Evolutionary conservation across 2,888 invertebrate species (phyloP), one percentile per base, ranked within the genome.

Genomic region (Ophioninae sp.): DNA sequence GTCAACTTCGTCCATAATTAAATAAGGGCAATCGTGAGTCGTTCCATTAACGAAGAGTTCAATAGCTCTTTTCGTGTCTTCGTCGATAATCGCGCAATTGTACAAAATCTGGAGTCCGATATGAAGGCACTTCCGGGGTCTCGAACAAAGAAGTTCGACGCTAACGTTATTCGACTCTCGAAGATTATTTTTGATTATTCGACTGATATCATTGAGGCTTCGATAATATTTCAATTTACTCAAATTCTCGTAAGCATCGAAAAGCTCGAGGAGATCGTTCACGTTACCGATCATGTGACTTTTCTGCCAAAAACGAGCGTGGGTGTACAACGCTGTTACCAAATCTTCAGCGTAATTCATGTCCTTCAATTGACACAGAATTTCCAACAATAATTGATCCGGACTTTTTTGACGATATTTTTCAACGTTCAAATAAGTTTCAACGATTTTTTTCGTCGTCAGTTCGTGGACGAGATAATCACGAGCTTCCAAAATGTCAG

Each of bases 291-390:
- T 80, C 85, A 86, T 87, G 20, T 63, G 82, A 51, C 82, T 87
- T 17, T 79, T 82, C 65, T 81, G 89, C 88, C 89, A 89, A 61
- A 86, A 89, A 59, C 73, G 83, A 3, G 88, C 88, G 58, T 88
- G 86, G 23, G 76, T 63, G 63, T 85, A 78, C 61, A 89, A 37
- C 6, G 88, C 82, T 2, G 73, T 86, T 0, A 75, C 87, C 9
- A 89, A 72, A 44, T 86, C 87, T 3, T 65, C 75, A 67, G 85
- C 85, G 13, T 88, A 89, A 58, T 78, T n/a, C 13, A 89, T 85
- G 2, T 88, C 87, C n/a, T 58, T 81, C 63, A 89, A 75, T 79
- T 89, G 87, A 9, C 84, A 78, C 7, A 88, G 63, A 41, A 88
- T 89, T 56, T 87, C 87, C 81, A 88, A 71, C n/a, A 84, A 9